These are phyloP conservation scores for Nyctibius grandis DNA, from an alignment of 2,797 vertebrate genomes.

Conservation along the genomic window DNA sequence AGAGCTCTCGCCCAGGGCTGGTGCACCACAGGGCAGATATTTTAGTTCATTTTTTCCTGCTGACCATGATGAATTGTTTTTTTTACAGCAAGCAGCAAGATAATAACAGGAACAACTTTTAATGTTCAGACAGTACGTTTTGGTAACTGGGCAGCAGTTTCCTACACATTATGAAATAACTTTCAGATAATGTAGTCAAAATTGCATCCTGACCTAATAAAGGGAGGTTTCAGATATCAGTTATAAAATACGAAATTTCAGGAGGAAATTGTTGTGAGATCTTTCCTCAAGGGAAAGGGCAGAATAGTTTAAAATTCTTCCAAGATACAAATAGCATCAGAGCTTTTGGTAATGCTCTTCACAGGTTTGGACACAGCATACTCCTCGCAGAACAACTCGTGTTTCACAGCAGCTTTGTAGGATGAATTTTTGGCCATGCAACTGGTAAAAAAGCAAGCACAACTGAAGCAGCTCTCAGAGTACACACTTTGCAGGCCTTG, in stretches of 20 bases:
- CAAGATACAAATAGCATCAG: neutral
- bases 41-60: neutral
- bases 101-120: neutral
- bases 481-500: neutral
- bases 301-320: neutral
- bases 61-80: neutral
- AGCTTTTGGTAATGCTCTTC: neutral
- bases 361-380: neutral
- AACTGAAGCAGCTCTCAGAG: neutral
- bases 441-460: neutral
- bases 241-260: neutral
- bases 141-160: neutral
- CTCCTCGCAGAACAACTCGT: neutral
- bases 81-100: neutral
- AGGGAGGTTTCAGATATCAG: neutral
- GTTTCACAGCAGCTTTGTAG: neutral
- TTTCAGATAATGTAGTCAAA: neutral
- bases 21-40: neutral
- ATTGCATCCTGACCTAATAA: neutral
- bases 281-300: slow-evolving; percentile 7
- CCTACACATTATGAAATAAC: neutral
- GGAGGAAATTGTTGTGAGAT: slow-evolving; percentile 17
- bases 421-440: neutral
- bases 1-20: neutral
- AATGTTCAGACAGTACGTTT: neutral